Conservation (phyloP, 2,888 invertebrate species). For the Melitaea athalia region DNA sequence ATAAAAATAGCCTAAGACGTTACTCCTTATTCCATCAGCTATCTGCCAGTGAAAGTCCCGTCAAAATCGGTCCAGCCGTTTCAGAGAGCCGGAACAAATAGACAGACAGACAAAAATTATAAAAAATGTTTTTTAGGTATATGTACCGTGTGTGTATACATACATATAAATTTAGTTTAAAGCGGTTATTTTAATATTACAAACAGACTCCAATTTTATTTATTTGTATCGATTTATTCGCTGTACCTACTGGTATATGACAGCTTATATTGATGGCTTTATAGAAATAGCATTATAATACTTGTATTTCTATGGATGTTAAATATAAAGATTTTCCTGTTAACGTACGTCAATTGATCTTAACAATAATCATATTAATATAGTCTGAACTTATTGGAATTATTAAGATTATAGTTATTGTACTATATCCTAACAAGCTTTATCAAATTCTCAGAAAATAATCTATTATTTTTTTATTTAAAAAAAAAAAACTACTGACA, state of each 20-base stretch:
- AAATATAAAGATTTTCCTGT: conserved; percentile 23
- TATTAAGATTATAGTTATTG: neutral
- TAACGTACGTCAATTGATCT: conserved; percentile 12
- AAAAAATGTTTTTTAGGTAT: too few species aligned
- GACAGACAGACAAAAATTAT: too few species aligned
- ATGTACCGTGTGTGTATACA: too few species aligned
- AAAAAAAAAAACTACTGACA: neutral
- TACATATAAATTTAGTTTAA: too few species aligned
- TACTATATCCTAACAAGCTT: neutral
- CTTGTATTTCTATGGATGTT: conserved; percentile 11
- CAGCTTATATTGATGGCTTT: conserved; percentile 16
- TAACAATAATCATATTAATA: neutral
- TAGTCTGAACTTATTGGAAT: neutral
- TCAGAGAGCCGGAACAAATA: too few species aligned
- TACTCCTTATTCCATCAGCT: too few species aligned
- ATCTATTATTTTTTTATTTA: neutral
- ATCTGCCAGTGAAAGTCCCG: too few species aligned
- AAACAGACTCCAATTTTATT: too few species aligned
- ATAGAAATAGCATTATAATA: neutral
- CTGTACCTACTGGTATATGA: conserved; percentile 21
- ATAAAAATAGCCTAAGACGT: too few species aligned
- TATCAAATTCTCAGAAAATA: neutral
- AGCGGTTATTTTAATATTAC: too few species aligned
- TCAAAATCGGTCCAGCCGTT: too few species aligned
- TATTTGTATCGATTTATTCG: too few species aligned